Percentiles rank a stretch among this genome's conserved stretches.
These are phyloP conservation scores for Drosophila leontia DNA, from an alignment of 1,140 invertebrate genomes.

Conservation along the genomic window DNA sequence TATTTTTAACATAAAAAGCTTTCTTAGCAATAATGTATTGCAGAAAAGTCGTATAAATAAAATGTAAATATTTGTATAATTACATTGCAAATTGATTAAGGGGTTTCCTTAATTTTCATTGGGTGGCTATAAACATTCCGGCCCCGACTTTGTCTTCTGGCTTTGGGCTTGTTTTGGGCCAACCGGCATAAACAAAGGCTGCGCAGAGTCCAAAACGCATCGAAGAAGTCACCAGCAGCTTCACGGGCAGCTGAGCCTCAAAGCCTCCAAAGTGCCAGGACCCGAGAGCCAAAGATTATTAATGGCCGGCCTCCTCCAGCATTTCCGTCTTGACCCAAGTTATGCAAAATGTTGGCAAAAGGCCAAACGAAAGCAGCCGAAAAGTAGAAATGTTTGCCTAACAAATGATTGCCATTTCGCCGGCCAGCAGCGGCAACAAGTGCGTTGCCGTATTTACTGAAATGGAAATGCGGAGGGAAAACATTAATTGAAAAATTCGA, in stretches of 20 bases:
- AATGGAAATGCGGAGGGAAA: conserved; percentile 50
- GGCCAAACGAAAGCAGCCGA: conserved; percentile 77
- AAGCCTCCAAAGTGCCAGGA: conserved; percentile 30
- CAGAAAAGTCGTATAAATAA: too few species aligned
- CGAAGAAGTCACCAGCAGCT: conserved; percentile 52
- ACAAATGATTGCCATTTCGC: conserved; percentile 77
- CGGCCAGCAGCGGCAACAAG: conserved; percentile 39
- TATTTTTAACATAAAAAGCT: too few species aligned
- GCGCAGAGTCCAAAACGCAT: conserved; percentile 52
- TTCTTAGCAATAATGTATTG: too few species aligned
- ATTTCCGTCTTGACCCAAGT: conserved; percentile 82
- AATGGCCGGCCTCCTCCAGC: conserved; percentile 71
- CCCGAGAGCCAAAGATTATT: conserved; percentile 66
- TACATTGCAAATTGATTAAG: background rate
- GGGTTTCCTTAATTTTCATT: conserved; percentile 15
- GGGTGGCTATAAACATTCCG: background rate
- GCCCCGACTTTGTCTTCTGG: conserved; percentile 26
- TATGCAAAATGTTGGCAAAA: conserved; percentile 81
- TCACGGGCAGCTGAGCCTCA: conserved; percentile 12
- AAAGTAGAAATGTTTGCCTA: conserved; percentile 76
- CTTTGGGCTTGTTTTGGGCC: conserved; percentile 37
- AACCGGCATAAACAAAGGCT: conserved; percentile 68
- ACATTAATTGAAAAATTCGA: conserved; percentile 66
- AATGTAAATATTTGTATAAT: too few species aligned
- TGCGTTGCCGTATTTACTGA: conserved; percentile 68